A percentile compares a stretch with the other conserved stretches of the same genome.
These are phyloP conservation scores for Syngnathus rostellatus DNA, from an alignment of 2,797 vertebrate genomes.

Conservation along the genomic window DNA sequence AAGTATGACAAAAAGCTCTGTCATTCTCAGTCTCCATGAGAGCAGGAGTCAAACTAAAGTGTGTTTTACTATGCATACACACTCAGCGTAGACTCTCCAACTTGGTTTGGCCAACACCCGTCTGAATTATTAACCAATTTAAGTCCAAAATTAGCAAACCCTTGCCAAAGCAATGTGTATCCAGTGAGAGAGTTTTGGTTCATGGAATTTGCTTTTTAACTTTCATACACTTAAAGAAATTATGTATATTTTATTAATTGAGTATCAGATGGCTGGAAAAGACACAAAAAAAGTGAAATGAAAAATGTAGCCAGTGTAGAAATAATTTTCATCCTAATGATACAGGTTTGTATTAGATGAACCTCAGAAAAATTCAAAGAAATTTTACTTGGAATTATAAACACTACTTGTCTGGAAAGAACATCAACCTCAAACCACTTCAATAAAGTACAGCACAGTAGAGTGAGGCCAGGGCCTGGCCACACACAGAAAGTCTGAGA, in stretches of 20 bases:
- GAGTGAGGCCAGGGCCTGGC: too few species aligned
- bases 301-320: too few species aligned
- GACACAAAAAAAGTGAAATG: too few species aligned
- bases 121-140: not conserved
- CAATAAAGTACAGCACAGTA: too few species aligned
- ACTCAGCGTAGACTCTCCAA: conserved; percentile 11
- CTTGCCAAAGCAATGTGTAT: not conserved
- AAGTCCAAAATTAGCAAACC: not conserved
- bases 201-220: not conserved
- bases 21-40: conserved; percentile 24
- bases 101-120: not conserved
- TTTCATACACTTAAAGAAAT: not conserved
- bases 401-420: too few species aligned
- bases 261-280: too few species aligned
- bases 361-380: too few species aligned
- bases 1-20: conserved; percentile 37
- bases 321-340: too few species aligned
- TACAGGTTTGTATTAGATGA: too few species aligned
- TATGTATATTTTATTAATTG: not conserved
- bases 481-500: too few species aligned
- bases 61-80: conserved; percentile 25
- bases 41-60: conserved; percentile 30
- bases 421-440: too few species aligned
- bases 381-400: too few species aligned
- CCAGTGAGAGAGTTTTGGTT: not conserved